Base-by-base conservation (phyloP, 2,888 invertebrate species). In the Dioctria rufipes region DNA sequence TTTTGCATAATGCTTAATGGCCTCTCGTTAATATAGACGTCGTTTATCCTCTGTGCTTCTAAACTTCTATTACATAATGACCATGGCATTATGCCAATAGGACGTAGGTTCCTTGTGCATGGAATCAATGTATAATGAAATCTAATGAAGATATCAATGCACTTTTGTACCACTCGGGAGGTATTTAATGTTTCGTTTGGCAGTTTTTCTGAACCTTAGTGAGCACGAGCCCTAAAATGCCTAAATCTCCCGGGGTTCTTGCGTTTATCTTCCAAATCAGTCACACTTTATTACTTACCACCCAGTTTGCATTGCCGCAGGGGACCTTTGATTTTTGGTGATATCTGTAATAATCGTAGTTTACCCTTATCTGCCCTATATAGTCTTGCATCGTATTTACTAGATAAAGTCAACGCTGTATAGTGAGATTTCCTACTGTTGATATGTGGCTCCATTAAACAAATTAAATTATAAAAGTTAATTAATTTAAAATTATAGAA, bases 1-100 rank as follows among this genome's bases (percentile, higher is more conserved):
- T 75, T 25, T 66, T 78, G 78, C 78, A 78, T 78, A 78, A 78
- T 78, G 65, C 78, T 66, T 66, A 78, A 78, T 78, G 54, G 78
- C 66, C 66, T 25, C 25, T 66, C 58, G 66, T 78, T 78, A 78
- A 78, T 78, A 78, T 65, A 78, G 78, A 78, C 66, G 63, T 78
- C 77, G 63, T 63, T 63, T 77, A 63, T 63, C 77, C 75, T 49
- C 51, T 42, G 43, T 25, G 43, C n/a, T 63, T 42, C 40, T 6
- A 13, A 39, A 46, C 63, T 58, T 63, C 63, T 63, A 63, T 77
- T 77, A 77, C 77, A 77, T 77, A 77, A 77, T 77, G 63, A 37
- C 46, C 63, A 9, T 49, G 46, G 63, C 49, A 77, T 77, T 63
- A 49, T 77, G 49, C 77, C 77, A 63, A 77, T 63, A 77, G 63